Evolutionary conservation across 2,113 vertebrate species (phyloP), one percentile per base, ranked within the genome.

Genomic region (Rhabdornis inornatus): DNA sequence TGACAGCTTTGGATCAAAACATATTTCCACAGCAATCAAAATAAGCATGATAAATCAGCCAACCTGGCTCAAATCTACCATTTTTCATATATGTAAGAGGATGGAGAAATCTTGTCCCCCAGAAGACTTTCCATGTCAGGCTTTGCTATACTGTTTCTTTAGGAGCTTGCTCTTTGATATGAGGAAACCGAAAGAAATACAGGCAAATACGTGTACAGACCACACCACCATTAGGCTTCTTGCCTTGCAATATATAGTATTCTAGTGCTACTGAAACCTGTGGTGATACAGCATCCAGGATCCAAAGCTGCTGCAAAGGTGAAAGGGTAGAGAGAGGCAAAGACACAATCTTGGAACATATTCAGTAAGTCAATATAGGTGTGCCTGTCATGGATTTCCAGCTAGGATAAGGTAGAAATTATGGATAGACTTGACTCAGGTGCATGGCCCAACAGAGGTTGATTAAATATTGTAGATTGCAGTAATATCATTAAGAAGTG

Each of bases 271-370:
- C 8, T 47, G 33, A 78, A 74, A 7, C 20, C 50, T 17, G 8
- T 75, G 52, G 23, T 42, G 20, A 28, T 19, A 50, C 3, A 59
- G 4, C 5, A 64, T 15, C 35, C 33, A 30, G 39, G 17, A 68
- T 24, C 1, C 17, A 57, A 71, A 72, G 49, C 0, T 72, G 24
- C 21, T 86, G 19, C 15, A 40, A 14, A 83, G 52, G 28, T 53
- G 28, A 53, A 30, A 53, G 7, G 13, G 7, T 18, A 71, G 30
- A 63, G 33, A 56, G 16, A 50, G 10, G 6, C 5, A 76, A 70
- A 68, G 16, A 30, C 12, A 37, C 39, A 60, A 39, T 3, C 1
- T 18, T 28, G 5, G 11, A 3, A 7, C 3, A 9, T 13, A 9
- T 52, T 47, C 12, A 7, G 13, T 79, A 33, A 50, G 11, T 42